Conservation (phyloP, 2,888 invertebrate species). For the Melinaea marsaeus region DNA sequence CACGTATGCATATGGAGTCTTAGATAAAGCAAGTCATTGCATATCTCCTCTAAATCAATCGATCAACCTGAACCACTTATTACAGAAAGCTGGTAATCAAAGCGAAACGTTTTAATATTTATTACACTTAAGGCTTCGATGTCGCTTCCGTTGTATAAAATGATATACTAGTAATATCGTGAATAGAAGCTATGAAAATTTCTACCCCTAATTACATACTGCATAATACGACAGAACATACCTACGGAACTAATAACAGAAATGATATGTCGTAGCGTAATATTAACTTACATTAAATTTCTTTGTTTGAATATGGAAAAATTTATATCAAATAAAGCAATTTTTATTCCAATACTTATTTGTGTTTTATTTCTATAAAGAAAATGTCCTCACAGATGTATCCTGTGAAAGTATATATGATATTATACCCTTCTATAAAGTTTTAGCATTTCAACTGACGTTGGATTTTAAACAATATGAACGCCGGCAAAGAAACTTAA, state of each 20-base stretch:
- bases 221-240: neutral
- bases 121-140: neutral
- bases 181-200: neutral
- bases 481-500: neutral
- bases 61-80: neutral
- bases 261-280: neutral
- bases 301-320: neutral
- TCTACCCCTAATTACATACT: neutral
- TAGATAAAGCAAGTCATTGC: neutral
- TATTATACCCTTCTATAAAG: no score
- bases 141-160: neutral
- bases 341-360: no score
- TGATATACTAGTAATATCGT: neutral
- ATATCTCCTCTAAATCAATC: neutral
- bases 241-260: neutral
- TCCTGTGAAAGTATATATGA: no score
- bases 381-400: no score
- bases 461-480: neutral
- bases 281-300: neutral
- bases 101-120: neutral
- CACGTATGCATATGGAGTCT: neutral
- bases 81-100: slow-evolving; percentile 3
- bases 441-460: neutral
- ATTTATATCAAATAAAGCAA: no score
- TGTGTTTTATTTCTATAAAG: no score